Evolutionary conservation across 2,888 invertebrate species (phyloP).

Genomic region (Liposcelis brunnea): DNA sequence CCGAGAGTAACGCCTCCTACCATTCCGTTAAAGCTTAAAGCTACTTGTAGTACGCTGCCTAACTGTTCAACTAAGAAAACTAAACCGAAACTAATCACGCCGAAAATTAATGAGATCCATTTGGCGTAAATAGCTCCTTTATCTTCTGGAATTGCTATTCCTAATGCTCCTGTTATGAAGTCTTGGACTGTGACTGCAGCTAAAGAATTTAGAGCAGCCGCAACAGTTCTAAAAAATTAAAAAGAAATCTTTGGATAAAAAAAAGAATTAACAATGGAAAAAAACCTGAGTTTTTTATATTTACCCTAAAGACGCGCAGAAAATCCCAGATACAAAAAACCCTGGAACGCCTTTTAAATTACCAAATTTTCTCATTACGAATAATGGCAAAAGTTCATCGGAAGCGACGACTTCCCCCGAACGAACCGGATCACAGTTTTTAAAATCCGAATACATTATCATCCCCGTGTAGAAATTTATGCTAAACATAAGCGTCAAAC

Average conservation of each 20-base stretch:
- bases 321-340: conserved; percentile 88
- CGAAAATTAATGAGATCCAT: conserved; percentile 51
- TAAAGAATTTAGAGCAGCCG: conserved; percentile 84
- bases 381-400: conserved; percentile 75
- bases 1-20: conserved; percentile 78
- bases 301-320: conserved; percentile 88
- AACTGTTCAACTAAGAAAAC: conserved; percentile 75
- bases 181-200: conserved; percentile 86
- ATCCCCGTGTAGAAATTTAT: conserved; percentile 77
- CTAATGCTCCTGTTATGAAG: conserved; percentile 53
- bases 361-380: conserved; percentile 71
- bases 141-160: conserved; percentile 49
- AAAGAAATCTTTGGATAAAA: conserved; percentile 2
- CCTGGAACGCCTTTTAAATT: conserved; percentile 64
- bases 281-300: conserved; percentile 15
- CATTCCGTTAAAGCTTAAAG: conserved; percentile 75
- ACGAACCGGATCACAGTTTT: conserved; percentile 64
- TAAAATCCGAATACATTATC: conserved; percentile 65
- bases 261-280: conserved; percentile 9
- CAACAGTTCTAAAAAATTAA: conserved; percentile 57
- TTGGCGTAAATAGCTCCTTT: conserved; percentile 58
- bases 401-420: conserved; percentile 45
- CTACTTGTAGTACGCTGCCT: conserved; percentile 74
- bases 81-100: conserved; percentile 55
- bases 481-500: conserved; percentile 64